These are phyloP conservation scores for Hippolais icterina DNA, from an alignment of 2,113 vertebrate species.

Conservation along the genomic window DNA sequence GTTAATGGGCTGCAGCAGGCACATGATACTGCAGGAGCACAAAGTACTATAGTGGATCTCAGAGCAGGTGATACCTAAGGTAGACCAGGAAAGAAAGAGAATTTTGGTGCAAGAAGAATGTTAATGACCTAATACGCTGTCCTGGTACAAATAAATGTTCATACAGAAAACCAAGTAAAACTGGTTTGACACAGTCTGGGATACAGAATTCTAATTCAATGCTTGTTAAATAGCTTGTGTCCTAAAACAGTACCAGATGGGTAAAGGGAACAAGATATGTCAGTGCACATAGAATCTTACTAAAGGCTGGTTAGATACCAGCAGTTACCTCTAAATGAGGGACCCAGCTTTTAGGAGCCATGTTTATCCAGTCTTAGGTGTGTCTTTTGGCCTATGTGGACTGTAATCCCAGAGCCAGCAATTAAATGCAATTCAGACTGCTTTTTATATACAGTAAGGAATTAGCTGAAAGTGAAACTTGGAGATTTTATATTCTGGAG, in stretches of 20 bases:
- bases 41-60: not conserved
- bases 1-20: not conserved
- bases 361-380: not conserved
- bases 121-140: not conserved
- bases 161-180: not conserved
- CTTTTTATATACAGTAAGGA: not conserved
- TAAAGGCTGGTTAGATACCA: fast-evolving
- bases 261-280: not conserved
- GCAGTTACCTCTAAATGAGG: not conserved
- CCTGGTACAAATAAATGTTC: not conserved
- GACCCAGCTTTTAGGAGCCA: not conserved
- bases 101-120: not conserved
- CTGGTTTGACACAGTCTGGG: not conserved
- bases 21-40: not conserved
- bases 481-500: not conserved
- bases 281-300: not conserved
- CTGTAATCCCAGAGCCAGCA: not conserved
- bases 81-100: not conserved
- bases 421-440: not conserved
- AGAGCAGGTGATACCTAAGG: not conserved
- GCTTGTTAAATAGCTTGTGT: not conserved
- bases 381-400: not conserved
- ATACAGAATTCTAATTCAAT: not conserved
- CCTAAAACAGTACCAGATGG: not conserved
- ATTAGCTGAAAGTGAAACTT: not conserved